Conservation (phyloP, 2,888 invertebrate species). For the Calameuta pallipes region DNA sequence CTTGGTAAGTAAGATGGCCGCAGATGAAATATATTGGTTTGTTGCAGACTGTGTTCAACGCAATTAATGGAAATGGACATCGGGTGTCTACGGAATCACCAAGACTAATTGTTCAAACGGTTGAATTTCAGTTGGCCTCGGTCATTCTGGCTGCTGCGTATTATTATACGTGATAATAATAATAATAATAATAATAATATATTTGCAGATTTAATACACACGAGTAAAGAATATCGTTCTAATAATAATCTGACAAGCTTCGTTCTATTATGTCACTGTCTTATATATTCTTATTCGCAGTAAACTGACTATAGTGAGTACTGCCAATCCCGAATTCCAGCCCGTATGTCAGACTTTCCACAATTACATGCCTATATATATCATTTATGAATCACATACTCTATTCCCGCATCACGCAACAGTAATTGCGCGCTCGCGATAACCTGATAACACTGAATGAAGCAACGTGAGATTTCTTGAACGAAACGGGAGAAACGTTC, state of each 20-base stretch:
- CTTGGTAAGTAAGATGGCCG: constrained; percentile 65
- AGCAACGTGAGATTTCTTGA: constrained; percentile 2
- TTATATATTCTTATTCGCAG: no score
- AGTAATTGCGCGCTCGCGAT: no score
- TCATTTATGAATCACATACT: no score
- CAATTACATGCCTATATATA: no score
- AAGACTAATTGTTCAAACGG: neutral
- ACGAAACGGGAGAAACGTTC: neutral
- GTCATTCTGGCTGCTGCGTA: constrained; percentile 49
- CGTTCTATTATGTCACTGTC: no score
- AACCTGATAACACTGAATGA: neutral
- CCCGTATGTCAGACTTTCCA: no score
- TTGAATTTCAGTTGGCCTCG: constrained; percentile 34
- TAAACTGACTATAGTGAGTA: no score
- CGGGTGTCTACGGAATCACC: no score
- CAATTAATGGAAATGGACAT: no score
- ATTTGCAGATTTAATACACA: constrained; percentile 28
- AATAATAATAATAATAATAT: constrained; percentile 12
- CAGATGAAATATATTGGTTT: constrained; percentile 55
- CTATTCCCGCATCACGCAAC: no score
- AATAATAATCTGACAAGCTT: no score
- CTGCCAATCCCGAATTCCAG: no score
- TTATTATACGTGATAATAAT: constrained; percentile 9
- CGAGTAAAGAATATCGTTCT: constrained; percentile 29
- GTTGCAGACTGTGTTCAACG: constrained; percentile 43